Percentiles rank a stretch among this genome's conserved stretches.
These are phyloP conservation scores for Cerastoderma edule DNA, from an alignment of 2,888 invertebrate genomes.

Conservation along the genomic window DNA sequence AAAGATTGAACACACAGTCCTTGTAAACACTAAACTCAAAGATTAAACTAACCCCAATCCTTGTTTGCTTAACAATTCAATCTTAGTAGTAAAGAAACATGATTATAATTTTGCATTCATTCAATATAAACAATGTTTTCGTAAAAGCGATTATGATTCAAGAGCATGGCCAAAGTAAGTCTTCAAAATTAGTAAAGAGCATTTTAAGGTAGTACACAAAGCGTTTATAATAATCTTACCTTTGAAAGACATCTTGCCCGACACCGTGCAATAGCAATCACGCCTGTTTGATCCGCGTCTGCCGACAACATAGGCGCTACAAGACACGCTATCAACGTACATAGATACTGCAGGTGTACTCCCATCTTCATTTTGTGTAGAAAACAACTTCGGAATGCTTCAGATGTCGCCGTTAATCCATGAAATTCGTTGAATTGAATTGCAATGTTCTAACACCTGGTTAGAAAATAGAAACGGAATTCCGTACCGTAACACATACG, in stretches of 20 bases:
- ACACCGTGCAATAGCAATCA: conserved; percentile 34
- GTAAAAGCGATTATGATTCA: too few species aligned
- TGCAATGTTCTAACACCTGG: background rate
- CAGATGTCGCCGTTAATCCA: conserved; percentile 20
- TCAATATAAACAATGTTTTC: too few species aligned
- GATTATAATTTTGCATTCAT: too few species aligned
- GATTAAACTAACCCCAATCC: too few species aligned
- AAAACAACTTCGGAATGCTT: conserved; percentile 18
- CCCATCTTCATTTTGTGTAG: conserved; percentile 1
- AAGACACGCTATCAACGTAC: conserved; percentile 11
- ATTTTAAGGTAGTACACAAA: too few species aligned
- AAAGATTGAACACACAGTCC: too few species aligned
- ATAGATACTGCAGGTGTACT: conserved; percentile 1
- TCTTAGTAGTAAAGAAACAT: too few species aligned
- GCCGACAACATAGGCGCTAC: background rate
- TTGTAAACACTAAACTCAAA: too few species aligned
- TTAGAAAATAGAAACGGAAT: conserved; percentile 5
- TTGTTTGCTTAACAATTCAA: too few species aligned
- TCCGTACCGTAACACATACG: background rate
- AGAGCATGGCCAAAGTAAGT: too few species aligned
- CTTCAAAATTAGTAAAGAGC: too few species aligned
- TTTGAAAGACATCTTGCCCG: conserved; percentile 31
- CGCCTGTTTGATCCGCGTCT: conserved; percentile 27
- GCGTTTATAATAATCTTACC: too few species aligned
- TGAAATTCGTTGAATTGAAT: conserved; percentile 19